Base-by-base conservation (phyloP, 2,888 invertebrate species). In the Osedax fenrisi region DNA sequence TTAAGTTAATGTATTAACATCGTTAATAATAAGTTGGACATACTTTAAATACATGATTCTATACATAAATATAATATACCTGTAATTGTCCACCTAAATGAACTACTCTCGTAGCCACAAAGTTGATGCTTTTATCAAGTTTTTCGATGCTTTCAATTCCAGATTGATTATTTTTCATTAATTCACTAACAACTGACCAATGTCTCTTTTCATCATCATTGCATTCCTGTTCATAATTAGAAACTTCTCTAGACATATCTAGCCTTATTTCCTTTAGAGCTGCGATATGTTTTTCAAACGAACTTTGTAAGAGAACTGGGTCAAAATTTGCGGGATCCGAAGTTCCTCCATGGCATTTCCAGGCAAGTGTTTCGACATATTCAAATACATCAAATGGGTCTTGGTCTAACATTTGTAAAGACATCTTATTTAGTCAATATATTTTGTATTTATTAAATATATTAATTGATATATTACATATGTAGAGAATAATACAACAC, bases 51-150 rank as follows among this genome's bases (percentile, higher is more conserved):
- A n/a, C n/a, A n/a, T n/a, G n/a, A n/a, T n/a, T n/a, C n/a, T n/a
- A n/a, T n/a, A n/a, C n/a, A n/a, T n/a, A n/a, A n/a, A n/a, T n/a
- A n/a, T n/a, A n/a, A n/a, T n/a, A n/a, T 41, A 41, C 41, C 41
- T 41, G 41, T 41, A 41, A 41, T 83, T 98, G 97, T 85, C 97
- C 97, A 0, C 97, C 98, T n/a, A 98, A 88, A 85, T 97, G 96
- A 68, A 97, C 89, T 0, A 98, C 97, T 86, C 96, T 93, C 0
- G 94, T 94, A 0, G 97, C 96, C 66, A 98, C 97, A 75, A 91
- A 91, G 80, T 95, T 96, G 82, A 98, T 96, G 80, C 94, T 90
- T 81, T 92, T 92, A 84, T 97, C 97, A 72, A 97, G 85, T 78
- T 92, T 91, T 86, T 93, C 91, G 84, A 94, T 94, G 79, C 92